phyloP scores from a whole-genome alignment of 2,797 vertebrate genomes.

The Chrosomus eos region DNA sequence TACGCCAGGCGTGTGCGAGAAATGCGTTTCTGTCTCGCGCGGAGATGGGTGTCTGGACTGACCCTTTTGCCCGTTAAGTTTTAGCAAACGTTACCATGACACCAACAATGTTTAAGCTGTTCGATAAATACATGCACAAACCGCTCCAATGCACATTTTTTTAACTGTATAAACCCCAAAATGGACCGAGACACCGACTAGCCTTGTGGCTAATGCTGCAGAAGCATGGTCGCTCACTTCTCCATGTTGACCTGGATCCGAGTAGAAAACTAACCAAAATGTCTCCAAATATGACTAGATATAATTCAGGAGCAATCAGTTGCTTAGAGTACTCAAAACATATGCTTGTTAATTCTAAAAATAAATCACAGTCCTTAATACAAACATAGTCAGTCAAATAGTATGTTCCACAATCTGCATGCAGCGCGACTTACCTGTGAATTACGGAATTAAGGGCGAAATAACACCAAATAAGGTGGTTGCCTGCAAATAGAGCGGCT shows the following conservation, averaged over 20 bases:
- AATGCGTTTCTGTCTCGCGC: conserved; percentile 23
- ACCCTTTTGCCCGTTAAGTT: not conserved
- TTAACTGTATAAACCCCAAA: not conserved
- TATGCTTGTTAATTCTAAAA: not conserved
- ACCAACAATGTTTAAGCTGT: not conserved
- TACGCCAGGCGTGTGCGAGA: not conserved
- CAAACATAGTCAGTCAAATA: not conserved
- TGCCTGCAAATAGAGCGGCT: not conserved
- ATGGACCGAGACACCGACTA: not conserved
- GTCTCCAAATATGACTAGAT: not conserved
- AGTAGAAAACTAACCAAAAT: conserved; percentile 18
- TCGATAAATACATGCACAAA: not conserved
- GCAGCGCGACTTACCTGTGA: conserved; percentile 52
- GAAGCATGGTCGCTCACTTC: conserved; percentile 51
- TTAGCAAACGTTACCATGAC: not conserved
- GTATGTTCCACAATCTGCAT: not conserved
- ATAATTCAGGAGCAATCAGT: not conserved
- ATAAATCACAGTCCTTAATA: not conserved
- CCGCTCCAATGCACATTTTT: too few relatives aligned
- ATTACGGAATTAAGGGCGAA: conserved; percentile 22
- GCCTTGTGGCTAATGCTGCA: conserved; percentile 38
- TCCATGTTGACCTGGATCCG: conserved; percentile 61
- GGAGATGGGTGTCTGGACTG: not conserved
- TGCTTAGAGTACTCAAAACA: not conserved
- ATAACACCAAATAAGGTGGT: conserved; percentile 40